Conservation (phyloP, 1,140 invertebrate genomes). For the Macrostomum lignano region DNA sequence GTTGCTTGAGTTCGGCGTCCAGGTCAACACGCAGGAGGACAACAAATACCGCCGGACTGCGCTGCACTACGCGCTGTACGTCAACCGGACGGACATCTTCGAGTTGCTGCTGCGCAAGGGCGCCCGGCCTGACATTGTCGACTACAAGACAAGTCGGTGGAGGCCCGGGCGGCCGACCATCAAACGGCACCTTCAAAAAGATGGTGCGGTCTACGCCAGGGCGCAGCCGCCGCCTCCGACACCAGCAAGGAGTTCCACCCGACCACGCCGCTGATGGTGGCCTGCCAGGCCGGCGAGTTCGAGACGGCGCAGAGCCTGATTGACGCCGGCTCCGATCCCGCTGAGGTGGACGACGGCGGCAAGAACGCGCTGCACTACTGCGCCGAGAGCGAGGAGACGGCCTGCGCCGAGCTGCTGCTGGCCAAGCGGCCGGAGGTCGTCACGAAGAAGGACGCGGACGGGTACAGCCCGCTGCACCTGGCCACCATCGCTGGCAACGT, state of each 20-base stretch:
- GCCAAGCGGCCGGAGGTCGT: slow-evolving; percentile 36
- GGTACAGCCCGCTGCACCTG: slow-evolving; percentile 58
- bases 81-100: slow-evolving; percentile 5
- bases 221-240: neutral
- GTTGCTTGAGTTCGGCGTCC: neutral
- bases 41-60: slow-evolving; percentile 6
- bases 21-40: slow-evolving; percentile 1
- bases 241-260: slow-evolving; percentile 1
- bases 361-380: slow-evolving; percentile 73
- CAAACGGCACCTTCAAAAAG: slow-evolving; percentile 5
- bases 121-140: slow-evolving; percentile 6
- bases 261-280: slow-evolving; percentile 46
- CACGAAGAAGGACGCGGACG: slow-evolving; percentile 55
- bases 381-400: slow-evolving; percentile 35
- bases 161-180: slow-evolving; percentile 7
- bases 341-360: slow-evolving; percentile 45
- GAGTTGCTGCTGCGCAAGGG: slow-evolving; percentile 7
- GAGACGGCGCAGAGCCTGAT: slow-evolving; percentile 22
- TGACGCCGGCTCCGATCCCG: slow-evolving; percentile 12
- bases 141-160: slow-evolving; percentile 5
- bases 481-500: slow-evolving; percentile 24
- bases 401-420: slow-evolving; percentile 34
- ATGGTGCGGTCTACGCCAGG: neutral
- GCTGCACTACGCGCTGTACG: slow-evolving; percentile 6
- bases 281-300: slow-evolving; percentile 43